phyloP scores from a whole-genome alignment of 2,888 invertebrate species.

The Tenthredo mesomela region DNA sequence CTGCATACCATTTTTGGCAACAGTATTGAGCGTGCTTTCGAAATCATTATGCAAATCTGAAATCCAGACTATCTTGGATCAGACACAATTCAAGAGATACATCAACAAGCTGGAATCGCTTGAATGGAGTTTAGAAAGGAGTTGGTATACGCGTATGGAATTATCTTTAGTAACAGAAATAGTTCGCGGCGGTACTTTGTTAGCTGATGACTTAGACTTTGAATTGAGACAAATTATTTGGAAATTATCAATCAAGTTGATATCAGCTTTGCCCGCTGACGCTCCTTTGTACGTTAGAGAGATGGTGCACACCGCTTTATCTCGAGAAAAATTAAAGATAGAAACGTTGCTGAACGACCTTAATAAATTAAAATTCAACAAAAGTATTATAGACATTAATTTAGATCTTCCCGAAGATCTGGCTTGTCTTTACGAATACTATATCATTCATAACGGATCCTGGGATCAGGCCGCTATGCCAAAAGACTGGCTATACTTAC shows the following conservation, averaged over 20 bases:
- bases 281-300: constrained; percentile 62
- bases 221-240: constrained; percentile 62
- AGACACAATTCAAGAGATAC: constrained; percentile 67
- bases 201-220: constrained; percentile 58
- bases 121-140: constrained; percentile 71
- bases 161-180: constrained; percentile 67
- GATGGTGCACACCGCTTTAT: constrained; percentile 67
- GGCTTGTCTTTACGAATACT: constrained; percentile 66
- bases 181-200: constrained; percentile 63
- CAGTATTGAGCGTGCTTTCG: constrained; percentile 63
- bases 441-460: constrained; percentile 62
- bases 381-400: constrained; percentile 53
- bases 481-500: constrained; percentile 89
- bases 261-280: constrained; percentile 72
- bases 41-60: constrained; percentile 59
- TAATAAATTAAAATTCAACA: constrained; percentile 55
- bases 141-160: constrained; percentile 74
- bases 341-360: constrained; percentile 64
- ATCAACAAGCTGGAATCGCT: constrained; percentile 63
- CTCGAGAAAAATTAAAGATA: constrained; percentile 65
- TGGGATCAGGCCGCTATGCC: constrained; percentile 86
- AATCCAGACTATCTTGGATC: constrained; percentile 61
- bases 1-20: constrained; percentile 77
- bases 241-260: constrained; percentile 71
- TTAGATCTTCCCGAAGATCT: constrained; percentile 62